Evolutionary conservation across 92 coral and sea anemone species (phyloP), one percentile per base, ranked within the genome.

Genomic region (Palythoa grandis): DNA sequence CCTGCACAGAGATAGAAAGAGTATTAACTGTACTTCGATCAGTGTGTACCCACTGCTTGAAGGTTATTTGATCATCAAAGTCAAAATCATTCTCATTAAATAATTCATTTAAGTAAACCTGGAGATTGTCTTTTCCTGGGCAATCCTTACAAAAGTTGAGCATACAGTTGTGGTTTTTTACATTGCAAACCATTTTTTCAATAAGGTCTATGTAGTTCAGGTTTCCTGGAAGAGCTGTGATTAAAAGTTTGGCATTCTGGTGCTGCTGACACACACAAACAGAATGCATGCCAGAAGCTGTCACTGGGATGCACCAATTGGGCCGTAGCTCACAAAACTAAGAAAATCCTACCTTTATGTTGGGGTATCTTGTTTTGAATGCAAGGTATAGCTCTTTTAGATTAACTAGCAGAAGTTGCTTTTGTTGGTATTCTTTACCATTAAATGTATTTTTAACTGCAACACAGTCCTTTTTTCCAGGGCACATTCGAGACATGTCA

Each of bases 241-340:
- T 15, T 39, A 82, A 19, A 14, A 68, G 61, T 22, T 82, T 82
- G 65, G 54, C 76, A 40, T 82, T 82, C 29, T 61, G 68, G 68
- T 61, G 68, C 24, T 61, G 68, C 68, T 61, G 68, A 5, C 68
- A 61, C 68, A 50, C 63, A 29, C 56, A 68, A 39, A 37, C 71
- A 7, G 72, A 79, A 48, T 60, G 72, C 43, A 43, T 38, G 13
- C 63, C 68, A 17, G 83, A 78, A 20, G 70, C 35, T 52, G 29
- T 29, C 23, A 82, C 74, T 12, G 72, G 50, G 72, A 82, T 38
- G 56, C 86, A 82, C 52, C 86, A 65, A 22, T 24, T 1, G 12
- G 54, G 74, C 47, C 86, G 86, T 47, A 82, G 77, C 60, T 82
- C 86, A 68, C 86, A 82, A 68, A 79, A 79, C 72, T 78, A 48